A percentile compares a stretch with the other conserved stretches of the same genome.
phyloP scores from a whole-genome alignment of 2,113 vertebrate species.

The Ivindomyrus marchei region DNA sequence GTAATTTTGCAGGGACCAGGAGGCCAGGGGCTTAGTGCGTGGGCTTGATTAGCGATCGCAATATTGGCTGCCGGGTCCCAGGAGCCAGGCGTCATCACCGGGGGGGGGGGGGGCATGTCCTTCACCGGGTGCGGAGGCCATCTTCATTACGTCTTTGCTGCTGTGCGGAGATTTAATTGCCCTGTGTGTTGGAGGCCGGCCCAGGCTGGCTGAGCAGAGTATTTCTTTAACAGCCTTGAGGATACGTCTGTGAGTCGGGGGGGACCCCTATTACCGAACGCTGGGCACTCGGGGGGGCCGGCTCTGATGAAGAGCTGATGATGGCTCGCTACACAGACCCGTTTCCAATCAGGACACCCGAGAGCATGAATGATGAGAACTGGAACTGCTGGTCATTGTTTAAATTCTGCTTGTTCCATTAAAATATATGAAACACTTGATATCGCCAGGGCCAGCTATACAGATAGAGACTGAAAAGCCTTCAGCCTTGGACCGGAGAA shows the following conservation, averaged over 20 bases:
- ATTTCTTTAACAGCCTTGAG: neutral
- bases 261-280: neutral
- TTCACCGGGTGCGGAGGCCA: neutral
- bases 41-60: constrained; percentile 34
- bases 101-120: neutral
- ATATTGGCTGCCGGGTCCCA: constrained; percentile 20
- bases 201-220: neutral
- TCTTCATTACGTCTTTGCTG: neutral
- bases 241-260: neutral
- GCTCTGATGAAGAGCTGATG: neutral
- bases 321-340: neutral
- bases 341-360: neutral
- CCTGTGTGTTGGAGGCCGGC: neutral
- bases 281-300: neutral
- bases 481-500: neutral
- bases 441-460: neutral
- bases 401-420: neutral
- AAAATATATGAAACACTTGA: neutral
- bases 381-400: neutral
- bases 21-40: constrained; percentile 4
- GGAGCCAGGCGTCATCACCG: neutral
- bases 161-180: neutral
- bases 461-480: neutral
- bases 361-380: neutral
- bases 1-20: neutral